Conservation (phyloP, 2,797 vertebrate species). For the Champsocephalus gunnari region DNA sequence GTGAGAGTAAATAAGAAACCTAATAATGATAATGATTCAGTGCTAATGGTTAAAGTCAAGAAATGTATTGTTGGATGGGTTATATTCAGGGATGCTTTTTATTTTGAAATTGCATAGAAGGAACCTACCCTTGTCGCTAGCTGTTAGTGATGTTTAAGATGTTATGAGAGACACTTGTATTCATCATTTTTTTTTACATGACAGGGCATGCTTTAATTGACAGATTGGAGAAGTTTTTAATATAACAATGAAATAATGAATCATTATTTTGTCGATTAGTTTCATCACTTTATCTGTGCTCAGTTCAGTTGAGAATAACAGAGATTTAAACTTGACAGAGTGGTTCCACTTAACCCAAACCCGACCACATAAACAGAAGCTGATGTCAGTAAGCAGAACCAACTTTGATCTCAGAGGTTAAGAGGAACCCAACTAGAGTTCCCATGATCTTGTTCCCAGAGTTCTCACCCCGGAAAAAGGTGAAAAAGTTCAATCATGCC, state of each 20-base stretch:
- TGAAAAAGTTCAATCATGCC: conserved; percentile 49
- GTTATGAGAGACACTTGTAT: not conserved
- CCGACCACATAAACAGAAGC: conserved; percentile 17
- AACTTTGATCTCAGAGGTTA: conserved; percentile 53
- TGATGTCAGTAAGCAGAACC: conserved; percentile 15
- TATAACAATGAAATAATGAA: not conserved
- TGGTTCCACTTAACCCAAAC: conserved; percentile 13
- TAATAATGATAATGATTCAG: not conserved
- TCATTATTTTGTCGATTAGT: not conserved
- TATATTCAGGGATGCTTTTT: not conserved
- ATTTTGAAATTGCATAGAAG: not conserved
- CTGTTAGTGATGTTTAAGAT: not conserved
- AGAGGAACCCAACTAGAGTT: conserved; percentile 25
- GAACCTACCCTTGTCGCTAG: not conserved
- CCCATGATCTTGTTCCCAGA: conserved; percentile 46
- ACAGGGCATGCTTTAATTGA: not conserved
- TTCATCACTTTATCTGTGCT: no score
- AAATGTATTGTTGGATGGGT: not conserved
- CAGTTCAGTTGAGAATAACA: not conserved
- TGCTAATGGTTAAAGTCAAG: not conserved
- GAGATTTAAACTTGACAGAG: conserved; percentile 2
- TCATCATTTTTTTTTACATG: not conserved
- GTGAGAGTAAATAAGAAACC: not conserved
- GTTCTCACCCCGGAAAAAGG: conserved; percentile 35
- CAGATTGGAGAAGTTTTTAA: not conserved